Conservation (phyloP, 1,140 invertebrate genomes). For the Pseudomyrmex cubaensis region DNA sequence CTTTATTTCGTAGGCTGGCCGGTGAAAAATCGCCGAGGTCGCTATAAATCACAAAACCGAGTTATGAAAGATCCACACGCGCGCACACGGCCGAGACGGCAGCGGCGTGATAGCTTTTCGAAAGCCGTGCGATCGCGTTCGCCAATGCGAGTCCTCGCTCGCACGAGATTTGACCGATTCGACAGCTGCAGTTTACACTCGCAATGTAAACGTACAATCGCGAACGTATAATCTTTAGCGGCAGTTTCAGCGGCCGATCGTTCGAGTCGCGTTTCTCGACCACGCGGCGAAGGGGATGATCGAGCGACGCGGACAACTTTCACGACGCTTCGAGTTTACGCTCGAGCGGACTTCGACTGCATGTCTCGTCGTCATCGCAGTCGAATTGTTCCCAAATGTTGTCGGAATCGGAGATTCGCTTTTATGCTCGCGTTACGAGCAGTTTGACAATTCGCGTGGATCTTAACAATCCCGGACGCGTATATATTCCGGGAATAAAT, state of each 20-base stretch:
- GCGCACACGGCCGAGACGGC: slow-evolving; percentile 46
- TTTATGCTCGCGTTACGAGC: slow-evolving; percentile 31
- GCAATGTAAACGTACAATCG: slow-evolving; percentile 5
- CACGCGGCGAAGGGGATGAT: slow-evolving; percentile 17
- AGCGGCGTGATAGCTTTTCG: slow-evolving; percentile 64
- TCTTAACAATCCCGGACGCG: slow-evolving; percentile 16
- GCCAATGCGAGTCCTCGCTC: not conserved
- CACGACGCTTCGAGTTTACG: slow-evolving; percentile 20
- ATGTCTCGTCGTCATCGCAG: not conserved
- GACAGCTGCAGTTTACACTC: slow-evolving; percentile 35
- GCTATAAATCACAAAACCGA: slow-evolving; percentile 71
- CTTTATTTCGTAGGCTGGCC: slow-evolving; percentile 66
- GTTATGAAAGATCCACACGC: slow-evolving; percentile 73
- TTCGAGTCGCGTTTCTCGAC: not conserved
- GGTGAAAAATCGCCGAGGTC: slow-evolving; percentile 70
- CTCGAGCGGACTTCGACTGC: slow-evolving; percentile 24
- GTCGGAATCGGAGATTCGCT: slow-evolving; percentile 27
- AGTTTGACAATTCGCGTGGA: slow-evolving; percentile 50
- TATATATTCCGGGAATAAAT: slow-evolving; percentile 15
- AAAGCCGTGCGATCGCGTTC: slow-evolving; percentile 39
- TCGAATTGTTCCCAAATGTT: slow-evolving; percentile 40
- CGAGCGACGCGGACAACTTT: slow-evolving; percentile 29
- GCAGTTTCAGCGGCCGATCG: too few relatives aligned
- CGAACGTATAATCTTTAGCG: too few relatives aligned
- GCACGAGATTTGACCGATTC: not conserved